Evolutionary conservation across 1,140 invertebrate genomes (phyloP), one percentile per base, ranked within the genome.

Genomic region (Penaeus indicus): DNA sequence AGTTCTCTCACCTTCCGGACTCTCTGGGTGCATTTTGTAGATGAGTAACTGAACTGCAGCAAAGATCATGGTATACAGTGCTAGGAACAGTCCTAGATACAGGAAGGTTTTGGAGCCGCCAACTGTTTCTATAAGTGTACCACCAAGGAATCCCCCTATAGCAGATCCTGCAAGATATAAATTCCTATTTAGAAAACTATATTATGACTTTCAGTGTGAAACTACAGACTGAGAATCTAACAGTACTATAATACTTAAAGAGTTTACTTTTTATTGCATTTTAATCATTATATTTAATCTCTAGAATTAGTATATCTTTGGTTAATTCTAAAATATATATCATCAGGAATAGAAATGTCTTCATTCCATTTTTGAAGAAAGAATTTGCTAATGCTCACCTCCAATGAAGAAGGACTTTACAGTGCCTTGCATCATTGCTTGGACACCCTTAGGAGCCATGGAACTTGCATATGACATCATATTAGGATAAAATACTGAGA

Each of bases 381-480:
- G 54, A 54, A 54, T 13, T 13, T 10, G 16, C 10, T 1, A 16
- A 54, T 54, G 10, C 87, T 78, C 21, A 88, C 87, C 87, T 38
- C 61, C 79, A 38, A 79, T 77, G 79, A 88, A 84, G 69, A 62
- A 27, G 22, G 87, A 75, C 72, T 84, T 88, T 67, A 88, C 81
- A 18, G 84, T 88, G 21, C 87, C 72, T 42, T 88, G 87, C n/a
- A 88, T 54, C 21, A 75, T 88, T 16, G 87, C 87, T 54, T 77
- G 81, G 47, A 82, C 97, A 19, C 97, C 97, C 2, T 95, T 94
- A 25, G 97, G 96, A 11, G 97, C 95, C 5, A 97, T 95, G 91
- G 96, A 95, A 92, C 95, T 97, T 1, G 97, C 97, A 93, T 97
- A 98, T 0, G 96, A 96, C 16, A 97, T 95, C 95, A 98, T 97